phyloP scores from a whole-genome alignment of 2,113 vertebrate genomes.

The Baryphthengus martii region DNA sequence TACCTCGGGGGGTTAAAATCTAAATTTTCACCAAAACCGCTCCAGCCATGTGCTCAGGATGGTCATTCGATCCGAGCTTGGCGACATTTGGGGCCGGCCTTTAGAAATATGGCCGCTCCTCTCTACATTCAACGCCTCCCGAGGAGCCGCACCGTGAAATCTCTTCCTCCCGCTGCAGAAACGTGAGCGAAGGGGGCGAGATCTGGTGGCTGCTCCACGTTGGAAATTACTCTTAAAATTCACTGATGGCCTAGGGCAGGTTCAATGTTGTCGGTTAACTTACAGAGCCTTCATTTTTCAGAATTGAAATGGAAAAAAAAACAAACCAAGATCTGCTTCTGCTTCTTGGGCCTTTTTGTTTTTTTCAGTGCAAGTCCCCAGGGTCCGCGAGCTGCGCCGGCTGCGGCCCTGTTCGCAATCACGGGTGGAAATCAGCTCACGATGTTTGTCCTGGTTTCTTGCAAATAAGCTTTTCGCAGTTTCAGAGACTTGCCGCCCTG shows the following conservation, averaged over 20 bases:
- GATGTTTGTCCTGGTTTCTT: not conserved
- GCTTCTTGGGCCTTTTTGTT: not conserved
- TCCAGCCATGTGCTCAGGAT: fast-evolving
- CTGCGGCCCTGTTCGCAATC: not conserved
- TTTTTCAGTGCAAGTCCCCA: not conserved
- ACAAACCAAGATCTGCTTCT: not conserved
- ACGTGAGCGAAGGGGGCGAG: not conserved
- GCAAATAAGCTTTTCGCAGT: not conserved
- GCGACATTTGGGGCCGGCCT: not conserved
- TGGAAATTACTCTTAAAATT: not conserved
- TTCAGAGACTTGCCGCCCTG: not conserved
- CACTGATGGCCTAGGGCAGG: not conserved
- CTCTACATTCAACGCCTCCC: not conserved
- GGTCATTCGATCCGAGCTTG: not conserved
- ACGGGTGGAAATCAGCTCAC: not conserved
- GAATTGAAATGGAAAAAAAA: not conserved
- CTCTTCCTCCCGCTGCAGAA: not conserved
- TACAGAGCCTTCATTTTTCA: not conserved
- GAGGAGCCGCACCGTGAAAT: not conserved
- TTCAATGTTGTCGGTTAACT: not conserved
- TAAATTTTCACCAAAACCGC: not conserved
- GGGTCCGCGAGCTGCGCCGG: not conserved
- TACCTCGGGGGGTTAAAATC: not conserved
- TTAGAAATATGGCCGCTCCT: not conserved
- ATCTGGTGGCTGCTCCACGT: not conserved